These are phyloP conservation scores for Phalangium opilio DNA, from an alignment of 2,888 invertebrate species.

Conservation along the genomic window DNA sequence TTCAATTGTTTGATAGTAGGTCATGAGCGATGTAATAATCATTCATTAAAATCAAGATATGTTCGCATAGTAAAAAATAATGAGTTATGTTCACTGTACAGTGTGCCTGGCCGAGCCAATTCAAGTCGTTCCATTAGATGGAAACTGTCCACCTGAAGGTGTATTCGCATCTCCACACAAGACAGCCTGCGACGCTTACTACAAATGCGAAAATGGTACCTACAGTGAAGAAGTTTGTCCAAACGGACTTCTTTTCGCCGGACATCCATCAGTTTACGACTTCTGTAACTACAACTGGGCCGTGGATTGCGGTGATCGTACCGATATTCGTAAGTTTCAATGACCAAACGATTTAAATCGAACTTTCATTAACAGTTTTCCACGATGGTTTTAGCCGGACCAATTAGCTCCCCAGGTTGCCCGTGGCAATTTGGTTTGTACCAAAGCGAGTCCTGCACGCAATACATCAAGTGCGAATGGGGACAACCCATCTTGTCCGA, in stretches of 20 bases:
- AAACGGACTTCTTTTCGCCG: slow-evolving; percentile 80
- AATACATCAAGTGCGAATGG: slow-evolving; percentile 68
- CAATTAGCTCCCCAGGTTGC: slow-evolving; percentile 23
- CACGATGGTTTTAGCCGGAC: slow-evolving; percentile 14
- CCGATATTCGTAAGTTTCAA: slow-evolving; percentile 11
- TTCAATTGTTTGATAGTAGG: too few relatives aligned
- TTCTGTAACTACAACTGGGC: slow-evolving; percentile 93
- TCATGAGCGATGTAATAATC: too few relatives aligned
- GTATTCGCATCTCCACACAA: slow-evolving; percentile 18
- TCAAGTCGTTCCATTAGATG: neutral
- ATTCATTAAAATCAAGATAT: too few relatives aligned
- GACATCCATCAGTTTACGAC: slow-evolving; percentile 72
- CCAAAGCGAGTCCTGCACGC: slow-evolving; percentile 61
- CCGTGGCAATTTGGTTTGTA: slow-evolving; percentile 64
- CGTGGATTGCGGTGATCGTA: slow-evolving; percentile 55
- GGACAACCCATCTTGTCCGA: slow-evolving; percentile 53
- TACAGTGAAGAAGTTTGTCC: slow-evolving; percentile 77
- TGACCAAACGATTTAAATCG: neutral
- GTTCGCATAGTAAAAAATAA: too few relatives aligned
- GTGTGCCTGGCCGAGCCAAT: neutral
- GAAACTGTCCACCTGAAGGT: slow-evolving; percentile 17
- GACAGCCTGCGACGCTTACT: slow-evolving; percentile 44
- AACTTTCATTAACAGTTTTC: slow-evolving; percentile 4
- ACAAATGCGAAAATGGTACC: slow-evolving; percentile 78
- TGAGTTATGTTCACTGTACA: too few relatives aligned